Evolutionary conservation across 1,140 invertebrate species (phyloP), one percentile per base, ranked within the genome.

Genomic region (Saccostrea cuccullata): DNA sequence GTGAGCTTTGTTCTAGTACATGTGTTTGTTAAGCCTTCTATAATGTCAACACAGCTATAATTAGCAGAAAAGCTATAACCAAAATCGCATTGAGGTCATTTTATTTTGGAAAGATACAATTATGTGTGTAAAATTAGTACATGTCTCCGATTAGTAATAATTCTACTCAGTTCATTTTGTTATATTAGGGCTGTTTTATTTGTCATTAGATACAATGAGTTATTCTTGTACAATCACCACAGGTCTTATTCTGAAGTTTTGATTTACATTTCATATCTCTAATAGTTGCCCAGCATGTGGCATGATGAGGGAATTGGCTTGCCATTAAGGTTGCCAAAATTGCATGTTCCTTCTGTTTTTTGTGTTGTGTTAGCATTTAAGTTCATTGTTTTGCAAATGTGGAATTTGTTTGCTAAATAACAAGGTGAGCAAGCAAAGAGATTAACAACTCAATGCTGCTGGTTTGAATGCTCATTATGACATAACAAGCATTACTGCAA

Each of bases 311-410:
- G 15, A 77, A 77, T 77, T 77, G 26, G 70, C 70, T 36, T 77
- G 70, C 30, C 26, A 77, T 36, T 77, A 77, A 36, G 70, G 26
- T 77, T 77, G 70, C 70, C 70, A 77, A 77, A 77, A 26, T 77
- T 36, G 70, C 26, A 77, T 77, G 70, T 77, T 77, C 26, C 15
- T 30, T 36, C 26, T 15, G 13, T 77, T 77, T 77, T 36, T 13
- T 77, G 30, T 30, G 70, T 77, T 36, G 26, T 77, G 15, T 77
- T 15, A 77, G 70, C 70, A 77, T 30, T 77, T 77, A 36, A 77
- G 70, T 77, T 77, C 70, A 77, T 77, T 77, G 70, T 77, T 77
- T 77, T 77, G 70, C 23, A 77, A 26, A 77, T 30, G 23, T 15
- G 11, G 70, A 30, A 64, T 30, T 77, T 77, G 70, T 77, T 77